Evolutionary conservation across 2,888 invertebrate species (phyloP).

Genomic region (Mesoligia furuncula): DNA sequence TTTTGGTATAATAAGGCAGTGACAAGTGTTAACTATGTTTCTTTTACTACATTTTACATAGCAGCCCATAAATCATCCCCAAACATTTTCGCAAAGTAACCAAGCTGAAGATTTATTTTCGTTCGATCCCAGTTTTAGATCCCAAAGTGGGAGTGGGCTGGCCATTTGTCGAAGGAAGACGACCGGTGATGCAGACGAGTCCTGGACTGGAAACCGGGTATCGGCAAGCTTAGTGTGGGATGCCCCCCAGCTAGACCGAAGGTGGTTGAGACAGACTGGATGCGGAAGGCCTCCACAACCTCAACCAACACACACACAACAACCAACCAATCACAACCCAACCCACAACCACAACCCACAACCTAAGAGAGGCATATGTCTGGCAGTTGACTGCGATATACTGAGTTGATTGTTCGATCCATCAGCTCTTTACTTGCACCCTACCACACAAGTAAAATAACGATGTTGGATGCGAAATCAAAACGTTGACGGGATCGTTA

Average conservation of each 20-base stretch:
- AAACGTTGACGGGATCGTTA: conserved; percentile 62
- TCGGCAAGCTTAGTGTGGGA: too few relatives aligned
- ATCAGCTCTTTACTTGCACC: conserved; percentile 33
- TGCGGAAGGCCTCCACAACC: too few relatives aligned
- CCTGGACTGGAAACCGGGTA: too few relatives aligned
- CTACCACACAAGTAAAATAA: conserved; percentile 57
- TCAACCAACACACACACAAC: too few relatives aligned
- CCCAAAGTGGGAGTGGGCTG: not conserved
- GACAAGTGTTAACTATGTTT: too few relatives aligned
- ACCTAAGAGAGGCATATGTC: too few relatives aligned
- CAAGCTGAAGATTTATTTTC: not conserved
- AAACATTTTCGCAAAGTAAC: not conserved
- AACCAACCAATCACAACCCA: too few relatives aligned
- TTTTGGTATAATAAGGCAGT: not conserved
- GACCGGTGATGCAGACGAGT: too few relatives aligned
- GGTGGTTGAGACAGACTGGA: not conserved
- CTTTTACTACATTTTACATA: too few relatives aligned
- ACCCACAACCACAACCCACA: too few relatives aligned
- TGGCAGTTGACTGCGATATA: not conserved
- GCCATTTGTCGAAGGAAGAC: too few relatives aligned
- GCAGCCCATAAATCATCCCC: not conserved
- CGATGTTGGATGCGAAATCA: conserved; percentile 56
- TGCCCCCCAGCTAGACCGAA: not conserved
- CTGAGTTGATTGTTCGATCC: not conserved
- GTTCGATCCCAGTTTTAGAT: too few relatives aligned